Conservation (phyloP, 2,797 vertebrate species). For the Dallia pectoralis region DNA sequence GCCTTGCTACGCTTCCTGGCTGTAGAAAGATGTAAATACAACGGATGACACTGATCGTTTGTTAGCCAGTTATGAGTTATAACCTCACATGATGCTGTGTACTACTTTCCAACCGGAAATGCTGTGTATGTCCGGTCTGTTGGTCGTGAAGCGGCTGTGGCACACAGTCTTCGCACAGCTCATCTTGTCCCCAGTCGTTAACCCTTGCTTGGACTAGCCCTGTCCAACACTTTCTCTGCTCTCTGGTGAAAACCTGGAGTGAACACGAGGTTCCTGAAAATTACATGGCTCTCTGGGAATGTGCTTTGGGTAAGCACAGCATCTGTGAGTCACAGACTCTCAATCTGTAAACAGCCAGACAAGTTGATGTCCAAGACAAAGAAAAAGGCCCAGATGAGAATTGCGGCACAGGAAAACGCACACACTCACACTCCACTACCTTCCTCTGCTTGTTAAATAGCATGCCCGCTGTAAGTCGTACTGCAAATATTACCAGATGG, state of each 20-base stretch:
- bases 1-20: no score
- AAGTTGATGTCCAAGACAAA: neutral
- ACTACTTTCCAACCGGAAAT: no score
- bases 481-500: conserved; percentile 1
- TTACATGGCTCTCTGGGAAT: conserved; percentile 32
- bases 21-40: no score
- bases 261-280: conserved; percentile 29
- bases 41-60: no score
- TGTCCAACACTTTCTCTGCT: neutral
- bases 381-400: neutral
- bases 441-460: neutral
- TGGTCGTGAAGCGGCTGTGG: neutral
- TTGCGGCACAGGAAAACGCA: neutral
- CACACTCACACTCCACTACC: conserved; percentile 1
- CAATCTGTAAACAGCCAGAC: neutral
- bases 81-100: no score
- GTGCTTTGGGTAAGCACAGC: conserved; percentile 5
- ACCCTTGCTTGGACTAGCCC: neutral
- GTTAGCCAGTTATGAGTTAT: no score
- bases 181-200: neutral
- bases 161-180: neutral
- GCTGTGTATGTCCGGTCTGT: neutral
- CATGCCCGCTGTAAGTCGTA: neutral
- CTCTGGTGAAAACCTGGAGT: neutral
- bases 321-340: neutral